Percentiles rank a stretch among this genome's conserved stretches.
Evolutionary conservation across 37 sponge, comb jelly and placozoan species (phyloP).

Genomic region (Bolinopsis microptera): DNA sequence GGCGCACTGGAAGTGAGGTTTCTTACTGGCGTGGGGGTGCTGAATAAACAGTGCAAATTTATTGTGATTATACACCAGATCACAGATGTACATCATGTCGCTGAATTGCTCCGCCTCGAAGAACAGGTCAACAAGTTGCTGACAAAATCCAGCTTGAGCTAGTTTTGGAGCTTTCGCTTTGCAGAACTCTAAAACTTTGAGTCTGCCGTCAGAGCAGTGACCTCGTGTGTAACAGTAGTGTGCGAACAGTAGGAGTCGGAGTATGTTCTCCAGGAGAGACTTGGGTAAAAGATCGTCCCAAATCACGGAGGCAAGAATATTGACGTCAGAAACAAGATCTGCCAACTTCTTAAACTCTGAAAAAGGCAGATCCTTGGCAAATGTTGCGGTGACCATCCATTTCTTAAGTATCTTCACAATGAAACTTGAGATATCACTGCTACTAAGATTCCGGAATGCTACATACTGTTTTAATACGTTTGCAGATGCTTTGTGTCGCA

Average conservation of each 20-base stretch:
- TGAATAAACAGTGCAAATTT: background rate
- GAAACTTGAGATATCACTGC: background rate
- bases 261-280: constrained; percentile 19
- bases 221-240: constrained; percentile 50
- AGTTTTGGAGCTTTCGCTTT: constrained; percentile 47
- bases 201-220: constrained; percentile 9
- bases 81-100: constrained; percentile 51
- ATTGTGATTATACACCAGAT: constrained; percentile 19
- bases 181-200: constrained; percentile 16
- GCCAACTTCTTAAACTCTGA: constrained; percentile 37
- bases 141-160: constrained; percentile 45
- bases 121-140: constrained; percentile 45
- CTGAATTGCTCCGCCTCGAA: constrained; percentile 28
- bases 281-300: constrained; percentile 36
- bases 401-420: constrained; percentile 1
- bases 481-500: constrained; percentile 1
- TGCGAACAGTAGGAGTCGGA: constrained; percentile 22
- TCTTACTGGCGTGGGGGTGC: constrained; percentile 38
- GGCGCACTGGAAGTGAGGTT: constrained; percentile 41
- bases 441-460: background rate
- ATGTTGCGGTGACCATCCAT: constrained; percentile 5
- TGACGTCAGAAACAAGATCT: background rate
- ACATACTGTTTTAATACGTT: constrained; percentile 47
- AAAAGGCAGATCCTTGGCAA: constrained; percentile 7
- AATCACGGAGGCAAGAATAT: background rate